Base-by-base conservation (phyloP, 2,113 vertebrate genomes). In the Macrotus californicus region DNA sequence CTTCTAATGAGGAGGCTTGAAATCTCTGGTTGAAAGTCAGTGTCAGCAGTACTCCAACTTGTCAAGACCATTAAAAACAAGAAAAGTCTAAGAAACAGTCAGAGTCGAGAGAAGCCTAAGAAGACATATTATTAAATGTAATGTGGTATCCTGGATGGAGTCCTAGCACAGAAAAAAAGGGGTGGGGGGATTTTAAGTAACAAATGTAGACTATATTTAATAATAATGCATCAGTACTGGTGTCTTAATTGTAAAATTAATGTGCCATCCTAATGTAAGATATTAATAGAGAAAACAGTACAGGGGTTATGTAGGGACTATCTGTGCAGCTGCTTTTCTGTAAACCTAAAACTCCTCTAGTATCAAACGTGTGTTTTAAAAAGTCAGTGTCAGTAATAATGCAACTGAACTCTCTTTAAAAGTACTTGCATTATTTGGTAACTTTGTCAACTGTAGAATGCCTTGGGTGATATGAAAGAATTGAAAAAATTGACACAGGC, bases 11-110 rank as follows among this genome's bases (percentile, higher is more conserved):
- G 50, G 7, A 96, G 86, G 43, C 14, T 52, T 69, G 18, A 95
- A 94, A 83, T 73, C 39, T 64, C 72, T 85, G 12, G 11, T 80
- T 94, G 50, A 73, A 84, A 94, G 46, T 29, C 81, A 95, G 14
- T 56, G 54, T 83, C 15, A 48, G 31, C 11, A 22, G 46, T 73
- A 87, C 6, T 73, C 61, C 86, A 77, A 61, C 39, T 61, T 87
- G 9, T 77, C 56, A 95, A 95, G 22, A 59, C 66, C 36, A 77
- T 50, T n/a, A 66, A 77, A 94, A 87, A 56, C 48, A 96, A 80
- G 19, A 3, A 64, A 94, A 94, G 34, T 80, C 66, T 85, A 36
- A 64, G 36, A 86, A 75, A 72, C 6, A 59, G 21, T 90, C 41
- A 39, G 22, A 64, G 18, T 36, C 56, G 56, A 93, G 16, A 88